Conservation (phyloP, 2,888 invertebrate species). For the Autographa pulchrina region DNA sequence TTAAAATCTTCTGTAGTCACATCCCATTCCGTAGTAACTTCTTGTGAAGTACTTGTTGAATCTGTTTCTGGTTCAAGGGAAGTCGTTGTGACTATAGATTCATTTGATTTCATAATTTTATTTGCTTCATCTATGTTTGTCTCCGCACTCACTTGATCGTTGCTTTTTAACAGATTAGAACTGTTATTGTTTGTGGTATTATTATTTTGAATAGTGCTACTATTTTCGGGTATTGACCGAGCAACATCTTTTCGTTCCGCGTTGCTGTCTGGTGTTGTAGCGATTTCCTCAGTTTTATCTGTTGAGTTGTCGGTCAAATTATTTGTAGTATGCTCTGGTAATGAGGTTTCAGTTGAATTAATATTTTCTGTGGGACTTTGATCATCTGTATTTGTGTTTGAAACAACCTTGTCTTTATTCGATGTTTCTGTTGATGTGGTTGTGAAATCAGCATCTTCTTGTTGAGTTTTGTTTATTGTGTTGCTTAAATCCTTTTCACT, state of each 20-base stretch:
- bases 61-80: conserved; percentile 12
- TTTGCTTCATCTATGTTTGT: conserved; percentile 7
- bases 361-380: conserved; percentile 8
- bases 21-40: conserved; percentile 25
- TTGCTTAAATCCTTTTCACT: neutral
- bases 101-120: conserved; percentile 6
- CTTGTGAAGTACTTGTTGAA: conserved; percentile 8
- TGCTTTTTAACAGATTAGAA: neutral
- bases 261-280: neutral
- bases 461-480: neutral
- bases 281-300: conserved; percentile 5
- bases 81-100: conserved; percentile 13
- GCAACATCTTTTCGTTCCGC: neutral
- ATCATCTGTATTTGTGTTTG: neutral
- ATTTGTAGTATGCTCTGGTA: neutral
- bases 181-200: neutral
- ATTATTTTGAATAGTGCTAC: conserved; percentile 8
- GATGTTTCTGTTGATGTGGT: neutral
- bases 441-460: neutral
- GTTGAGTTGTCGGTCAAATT: conserved; percentile 4
- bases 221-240: conserved; percentile 8
- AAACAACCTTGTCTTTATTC: neutral
- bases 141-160: conserved; percentile 7
- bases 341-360: neutral
- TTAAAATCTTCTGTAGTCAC: conserved; percentile 11